Evolutionary conservation across 2,888 invertebrate species (phyloP), one percentile per base, ranked within the genome.

Genomic region (Tetragnatha montana): DNA sequence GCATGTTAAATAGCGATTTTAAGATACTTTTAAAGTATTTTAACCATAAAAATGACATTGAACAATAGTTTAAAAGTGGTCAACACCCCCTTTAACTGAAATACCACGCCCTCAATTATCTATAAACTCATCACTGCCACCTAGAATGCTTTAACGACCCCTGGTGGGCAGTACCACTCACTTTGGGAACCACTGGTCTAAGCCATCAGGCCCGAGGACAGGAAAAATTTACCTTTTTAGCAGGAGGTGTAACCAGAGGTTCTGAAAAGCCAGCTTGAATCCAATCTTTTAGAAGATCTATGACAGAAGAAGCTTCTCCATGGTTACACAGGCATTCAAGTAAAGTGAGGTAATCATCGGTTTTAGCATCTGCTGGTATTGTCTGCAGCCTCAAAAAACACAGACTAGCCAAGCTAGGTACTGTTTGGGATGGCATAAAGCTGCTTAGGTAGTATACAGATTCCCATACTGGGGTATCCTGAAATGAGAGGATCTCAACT

Each of bases 321-420:
- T 81, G 81, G 49, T 75, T 80, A 35, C 87, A 87, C n/a, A 87
- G 74, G 47, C 87, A 73, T 14, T 87, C 81, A 8, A 87, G 19
- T 22, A 87, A 35, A 1, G 74, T 87, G 22, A 74, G 47, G 22
- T 68, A 81, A 6, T 81, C 81, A 2, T 51, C 47, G 1, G 19
- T 12, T 6, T 10, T 4, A 19, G 78, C 47, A 21, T 22, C 8
- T 8, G 50, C 10, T 21, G n/a, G 47, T 14, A 81, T 22, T 6
- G 47, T 14, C 76, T 83, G 78, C 14, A 88, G 81, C 0, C 74
- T 60, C 2, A 35, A 7, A 47, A 83, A 78, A 60, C 89, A 89
- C 8, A 85, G 69, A n/a, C 75, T 70, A 8, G 69, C 47, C 8
- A 89, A 35, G 7, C 19, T 71, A 10, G 85, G 81, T 17, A 89